Evolutionary conservation across 2,797 vertebrate genomes (phyloP), one percentile per base, ranked within the genome.

Genomic region (Oryzias dopingdopingensis): DNA sequence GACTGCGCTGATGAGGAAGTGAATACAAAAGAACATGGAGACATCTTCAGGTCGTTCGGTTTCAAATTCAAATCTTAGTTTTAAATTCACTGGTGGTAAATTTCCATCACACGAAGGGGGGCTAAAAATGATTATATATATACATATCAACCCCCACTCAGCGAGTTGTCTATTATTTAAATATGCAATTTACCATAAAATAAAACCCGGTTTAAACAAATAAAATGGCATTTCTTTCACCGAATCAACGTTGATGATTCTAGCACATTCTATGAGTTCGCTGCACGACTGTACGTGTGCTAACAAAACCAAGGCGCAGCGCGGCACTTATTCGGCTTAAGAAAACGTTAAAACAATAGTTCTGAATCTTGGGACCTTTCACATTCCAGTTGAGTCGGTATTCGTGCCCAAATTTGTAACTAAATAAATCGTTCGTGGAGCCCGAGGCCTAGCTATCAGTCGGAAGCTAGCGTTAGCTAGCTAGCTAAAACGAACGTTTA

Each of bases 41-140:
- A 43, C 22, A 73, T 59, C 61, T 69, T 71, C 60, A 76, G 71
- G 72, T 5, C 7, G 51, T 68, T 68, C 4, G 15, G 16, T 22
- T 51, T 26, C n/a, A 41, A 24, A 5, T 6, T 15, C 0, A 6
- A 10, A 10, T 40, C n/a, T 14, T 5, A 32, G 8, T 32, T 12
- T 3, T 3, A 32, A 10, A 3, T 32, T 37, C 10, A 37, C 32
- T 3, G 10, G 32, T 2, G 32, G 2, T 37, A 37, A 37, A 37
- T 37, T 37, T 37, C 32, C 32, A 12, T 3, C 32, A 13, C 10
- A 13, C 12, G 10, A 37, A 12, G 2, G 10, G 10, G 3, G 8
- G 20, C 3, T 22, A 32, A 32, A 32, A 18, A 18, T 18, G 18
- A 18, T 18, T 18, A 22, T 22, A 22, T 22, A 22, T 22, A 22